Conservation (phyloP, 1,140 invertebrate species). For the Helicoverpa zea region DNA sequence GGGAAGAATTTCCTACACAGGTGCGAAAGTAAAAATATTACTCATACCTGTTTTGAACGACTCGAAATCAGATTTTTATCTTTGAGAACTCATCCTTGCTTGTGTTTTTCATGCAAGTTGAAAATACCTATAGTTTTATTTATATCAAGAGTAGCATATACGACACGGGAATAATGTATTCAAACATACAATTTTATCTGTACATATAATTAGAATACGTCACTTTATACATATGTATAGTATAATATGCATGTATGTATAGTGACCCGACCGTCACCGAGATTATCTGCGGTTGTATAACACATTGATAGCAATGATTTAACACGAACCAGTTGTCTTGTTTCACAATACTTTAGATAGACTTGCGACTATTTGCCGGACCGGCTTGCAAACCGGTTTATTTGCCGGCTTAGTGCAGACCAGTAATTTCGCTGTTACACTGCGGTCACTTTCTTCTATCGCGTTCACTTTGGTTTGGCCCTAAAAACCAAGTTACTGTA, state of each 20-base stretch:
- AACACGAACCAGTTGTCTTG: neutral
- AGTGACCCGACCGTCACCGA: neutral
- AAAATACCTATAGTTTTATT: too few species aligned
- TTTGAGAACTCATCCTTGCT: neutral
- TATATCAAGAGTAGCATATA: too few species aligned
- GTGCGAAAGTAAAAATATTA: neutral
- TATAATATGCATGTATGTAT: too few species aligned
- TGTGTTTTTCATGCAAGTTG: too few species aligned
- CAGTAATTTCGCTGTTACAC: neutral
- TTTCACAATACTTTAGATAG: neutral
- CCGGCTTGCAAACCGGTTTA: neutral
- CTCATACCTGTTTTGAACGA: neutral
- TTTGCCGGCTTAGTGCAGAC: constrained; percentile 5
- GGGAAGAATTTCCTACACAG: neutral
- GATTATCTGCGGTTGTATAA: constrained; percentile 5
- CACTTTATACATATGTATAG: neutral
- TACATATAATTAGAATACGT: neutral
- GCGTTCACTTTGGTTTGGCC: constrained; percentile 3
- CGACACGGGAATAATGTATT: too few species aligned
- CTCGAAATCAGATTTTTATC: neutral
- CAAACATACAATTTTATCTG: too few species aligned
- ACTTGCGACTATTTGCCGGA: neutral
- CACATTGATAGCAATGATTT: constrained; percentile 15
- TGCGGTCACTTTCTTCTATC: constrained; percentile 26
- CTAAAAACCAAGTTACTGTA: too few species aligned